Percentiles rank a stretch among this genome's conserved stretches.
These are phyloP conservation scores for Stenichneumon culpator DNA, from an alignment of 2,888 invertebrate species.

Conservation along the genomic window DNA sequence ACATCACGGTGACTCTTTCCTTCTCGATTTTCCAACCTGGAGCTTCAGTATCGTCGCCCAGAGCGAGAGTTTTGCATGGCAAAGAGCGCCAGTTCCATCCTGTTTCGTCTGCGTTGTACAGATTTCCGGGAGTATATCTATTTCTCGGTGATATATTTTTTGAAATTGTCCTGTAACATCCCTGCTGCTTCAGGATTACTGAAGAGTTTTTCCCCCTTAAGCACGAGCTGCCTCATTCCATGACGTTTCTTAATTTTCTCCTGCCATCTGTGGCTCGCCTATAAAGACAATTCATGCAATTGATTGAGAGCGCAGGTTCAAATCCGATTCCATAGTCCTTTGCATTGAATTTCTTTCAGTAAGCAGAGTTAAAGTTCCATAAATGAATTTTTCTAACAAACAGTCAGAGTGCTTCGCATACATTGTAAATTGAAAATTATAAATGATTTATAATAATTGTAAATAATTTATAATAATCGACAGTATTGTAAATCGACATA, in stretches of 20 bases:
- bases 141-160: slow-evolving; percentile 42
- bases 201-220: slow-evolving; percentile 69
- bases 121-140: slow-evolving; percentile 48
- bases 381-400: not conserved
- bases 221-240: slow-evolving; percentile 27
- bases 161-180: slow-evolving; percentile 50
- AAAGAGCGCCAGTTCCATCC: slow-evolving; percentile 71
- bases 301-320: not conserved
- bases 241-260: slow-evolving; percentile 54
- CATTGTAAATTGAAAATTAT: not conserved
- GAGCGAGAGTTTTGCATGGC: slow-evolving; percentile 68
- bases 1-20: slow-evolving; percentile 73
- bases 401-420: not conserved
- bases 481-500: not conserved
- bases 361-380: not conserved
- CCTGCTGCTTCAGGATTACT: slow-evolving; percentile 46
- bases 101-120: slow-evolving; percentile 74
- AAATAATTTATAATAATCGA: not conserved
- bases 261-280: slow-evolving; percentile 45
- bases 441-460: not conserved
- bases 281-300: slow-evolving; percentile 49
- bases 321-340: not conserved
- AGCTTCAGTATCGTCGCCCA: slow-evolving; percentile 64
- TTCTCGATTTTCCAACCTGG: slow-evolving; percentile 71
- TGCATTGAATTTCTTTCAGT: not conserved